Evolutionary conservation across 2,888 invertebrate species (phyloP), one percentile per base, ranked within the genome.

Genomic region (Apamea anceps): DNA sequence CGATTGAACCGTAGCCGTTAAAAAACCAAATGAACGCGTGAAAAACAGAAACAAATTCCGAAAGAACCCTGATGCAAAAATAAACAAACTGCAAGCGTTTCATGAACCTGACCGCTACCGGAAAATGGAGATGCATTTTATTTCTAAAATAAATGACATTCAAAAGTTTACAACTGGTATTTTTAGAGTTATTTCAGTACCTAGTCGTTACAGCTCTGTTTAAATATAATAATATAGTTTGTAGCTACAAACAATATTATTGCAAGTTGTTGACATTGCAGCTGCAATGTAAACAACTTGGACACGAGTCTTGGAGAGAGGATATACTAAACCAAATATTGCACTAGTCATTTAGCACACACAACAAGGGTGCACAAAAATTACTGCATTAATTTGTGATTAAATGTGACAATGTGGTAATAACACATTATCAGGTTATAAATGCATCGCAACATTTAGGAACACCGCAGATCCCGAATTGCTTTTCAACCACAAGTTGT

Each of bases 111-210:
- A 62, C 51, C 51, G 72, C 70, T 60, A 54, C 37, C 25, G n/a
- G 54, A 66, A 79, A 32, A 67, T 66, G 15, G 57, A 74, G 7
- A 54, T 62, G 57, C 68, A 82, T 51, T 48, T 72, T 67, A 67
- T 76, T 63, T 68, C 42, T 70, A 72, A 83, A 82, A 82, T 70
- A 78, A 82, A 68, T 68, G 78, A 83, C 83, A 82, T 83, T 83
- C 83, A 78, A 60, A 65, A 54, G 51, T 72, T 74, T 32, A 60
- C 75, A 51, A n/a, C 12, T 13, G 10, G 48, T 76, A 76, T 76
- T 70, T 76, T 65, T 65, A n/a, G 21, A 75, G 15, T 60, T 37
- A 32, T n/a, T 76, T 13, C 15, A 45, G 18, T n/a, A 48, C 57
- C 32, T 21, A 8, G 68, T 37, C 8, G 32, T 60, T 45, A n/a